A percentile compares a stretch with the other conserved stretches of the same genome.
Conservation (phyloP, 2,113 vertebrate species). For the Chlorocebus sabaeus region DNA sequence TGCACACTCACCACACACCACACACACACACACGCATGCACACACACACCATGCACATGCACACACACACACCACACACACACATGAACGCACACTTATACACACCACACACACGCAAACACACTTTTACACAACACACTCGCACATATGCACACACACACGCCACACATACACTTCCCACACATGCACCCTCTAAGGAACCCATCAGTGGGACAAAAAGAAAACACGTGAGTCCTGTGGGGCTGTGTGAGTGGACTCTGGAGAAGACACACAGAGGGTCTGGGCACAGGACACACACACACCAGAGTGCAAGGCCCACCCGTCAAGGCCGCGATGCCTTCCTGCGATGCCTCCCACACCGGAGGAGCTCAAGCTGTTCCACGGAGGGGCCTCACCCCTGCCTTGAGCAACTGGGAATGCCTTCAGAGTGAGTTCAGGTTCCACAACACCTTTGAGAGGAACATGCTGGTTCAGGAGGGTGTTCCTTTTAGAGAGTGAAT, state of each 20-base stretch:
- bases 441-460: background rate
- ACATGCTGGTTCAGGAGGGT: fast-evolving
- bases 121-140: too few relatives aligned
- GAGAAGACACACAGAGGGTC: background rate
- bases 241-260: fast-evolving
- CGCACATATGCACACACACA: too few relatives aligned
- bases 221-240: fast-evolving
- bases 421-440: fast-evolving
- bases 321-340: background rate
- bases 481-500: background rate
- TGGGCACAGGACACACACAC: too few relatives aligned
- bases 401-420: fast-evolving
- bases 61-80: too few relatives aligned
- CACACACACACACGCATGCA: too few relatives aligned
- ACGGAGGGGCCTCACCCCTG: fast-evolving
- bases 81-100: too few relatives aligned
- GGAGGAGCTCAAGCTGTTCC: background rate
- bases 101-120: too few relatives aligned
- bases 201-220: background rate
- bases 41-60: too few relatives aligned
- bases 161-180: background rate
- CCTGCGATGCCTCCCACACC: background rate
- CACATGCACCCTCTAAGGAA: background rate
- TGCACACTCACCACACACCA: too few relatives aligned
- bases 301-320: too few relatives aligned